Conservation (phyloP, 1,140 invertebrate genomes). For the Drosophila lini region DNA sequence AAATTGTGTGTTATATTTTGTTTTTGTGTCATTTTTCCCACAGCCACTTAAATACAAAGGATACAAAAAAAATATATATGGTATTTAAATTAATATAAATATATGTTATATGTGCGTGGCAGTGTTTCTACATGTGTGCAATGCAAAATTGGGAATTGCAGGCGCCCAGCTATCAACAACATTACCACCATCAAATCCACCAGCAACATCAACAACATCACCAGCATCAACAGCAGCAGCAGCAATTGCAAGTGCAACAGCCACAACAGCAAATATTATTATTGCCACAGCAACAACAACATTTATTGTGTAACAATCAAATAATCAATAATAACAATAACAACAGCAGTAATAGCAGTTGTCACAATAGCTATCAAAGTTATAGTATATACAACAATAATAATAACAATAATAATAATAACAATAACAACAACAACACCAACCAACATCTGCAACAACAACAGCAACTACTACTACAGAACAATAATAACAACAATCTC, state of each 20-base stretch:
- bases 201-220: slow-evolving; percentile 28
- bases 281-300: slow-evolving; percentile 45
- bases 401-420: slow-evolving; percentile 34
- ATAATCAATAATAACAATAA: slow-evolving; percentile 48
- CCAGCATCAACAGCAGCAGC: slow-evolving; percentile 36
- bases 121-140: slow-evolving; percentile 67
- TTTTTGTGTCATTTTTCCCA: slow-evolving; percentile 2
- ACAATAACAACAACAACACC: slow-evolving; percentile 33
- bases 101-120: slow-evolving; percentile 33
- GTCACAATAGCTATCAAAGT: slow-evolving; percentile 44
- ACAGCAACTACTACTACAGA: slow-evolving; percentile 41
- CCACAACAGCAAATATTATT: slow-evolving; percentile 36
- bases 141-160: slow-evolving; percentile 82
- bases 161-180: slow-evolving; percentile 77
- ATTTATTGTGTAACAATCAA: slow-evolving; percentile 33
- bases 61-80: slow-evolving; percentile 7
- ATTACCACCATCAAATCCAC: slow-evolving; percentile 62
- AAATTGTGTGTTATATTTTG: slow-evolving; percentile 10
- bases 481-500: slow-evolving; percentile 70
- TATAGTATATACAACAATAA: slow-evolving; percentile 41
- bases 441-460: slow-evolving; percentile 23
- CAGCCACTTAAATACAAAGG: not conserved
- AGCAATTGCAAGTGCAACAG: slow-evolving; percentile 23
- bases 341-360: slow-evolving; percentile 48
- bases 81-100: slow-evolving; percentile 42